Base-by-base conservation (phyloP, 2,797 vertebrate species). In the Phalloptychus januarius region DNA sequence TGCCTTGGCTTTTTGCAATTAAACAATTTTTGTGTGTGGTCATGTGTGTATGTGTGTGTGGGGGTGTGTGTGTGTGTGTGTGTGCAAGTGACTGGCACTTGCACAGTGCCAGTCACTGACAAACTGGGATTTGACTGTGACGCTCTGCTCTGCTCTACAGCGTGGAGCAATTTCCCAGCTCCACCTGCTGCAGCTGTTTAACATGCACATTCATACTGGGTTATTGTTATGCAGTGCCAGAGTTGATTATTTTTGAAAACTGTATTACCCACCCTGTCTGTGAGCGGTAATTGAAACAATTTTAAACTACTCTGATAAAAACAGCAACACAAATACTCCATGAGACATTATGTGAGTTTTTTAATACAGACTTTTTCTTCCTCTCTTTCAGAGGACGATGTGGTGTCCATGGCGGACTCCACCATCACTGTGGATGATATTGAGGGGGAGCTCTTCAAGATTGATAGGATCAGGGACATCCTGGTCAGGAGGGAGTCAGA, bases 341-440 rank as follows among this genome's bases (percentile, higher is more conserved):
- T 67, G 36, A 63, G 16, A 63, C 31, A 20, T 36, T 63, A 20
- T 63, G 58, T 7, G 8, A 13, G 46, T 50, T 50, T 48, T 7
- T 48, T 46, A 7, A 54, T 33, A 23, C n/a, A 65, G 13, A 71
- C 74, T 13, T 75, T 50, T 2, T 36, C 36, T 54, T 23, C 77
- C 25, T 71, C 8, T 83, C 16, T 72, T 56, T 54, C 79, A 94
- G 87, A 95, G 42, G 95, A 96, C 0, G 95, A 95, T 45, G 89
- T 97, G 31, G 92, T 97, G 74, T 98, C 96, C 71, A 97, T 98
- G 97, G 97, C 97, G 0, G 97, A 98, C 89, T 97, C 97, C 25
- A 96, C 95, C 76, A 89, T 96, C 80, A 97, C 96, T 2, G 90
- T 95, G 0, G 96, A 96, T 2, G 95, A 97, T 90, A 97, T 97